phyloP scores from a whole-genome alignment of 2,888 invertebrate genomes.

The Spilosoma lubricipeda region DNA sequence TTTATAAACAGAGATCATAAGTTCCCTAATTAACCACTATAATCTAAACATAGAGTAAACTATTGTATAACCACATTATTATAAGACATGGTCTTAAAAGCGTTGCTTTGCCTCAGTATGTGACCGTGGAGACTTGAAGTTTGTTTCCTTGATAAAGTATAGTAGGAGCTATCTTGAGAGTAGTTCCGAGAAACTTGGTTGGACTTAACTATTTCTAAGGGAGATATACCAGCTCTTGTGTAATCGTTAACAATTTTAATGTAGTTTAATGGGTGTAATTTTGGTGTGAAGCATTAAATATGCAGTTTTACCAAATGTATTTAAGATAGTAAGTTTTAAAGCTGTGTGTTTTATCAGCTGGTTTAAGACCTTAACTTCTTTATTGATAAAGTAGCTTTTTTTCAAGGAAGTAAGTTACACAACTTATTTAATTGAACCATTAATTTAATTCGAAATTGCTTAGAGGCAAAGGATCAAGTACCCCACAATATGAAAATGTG shows the following conservation, averaged over 20 bases:
- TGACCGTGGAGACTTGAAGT: constrained; percentile 33
- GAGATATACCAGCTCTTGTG: neutral
- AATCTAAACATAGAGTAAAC: neutral
- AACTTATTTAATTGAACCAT: no score
- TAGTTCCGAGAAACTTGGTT: constrained; percentile 10
- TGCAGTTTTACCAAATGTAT: neutral
- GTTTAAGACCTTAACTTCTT: neutral
- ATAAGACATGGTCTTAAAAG: constrained; percentile 3
- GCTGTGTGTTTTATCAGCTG: neutral
- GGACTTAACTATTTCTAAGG: neutral
- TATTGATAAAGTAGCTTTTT: no score
- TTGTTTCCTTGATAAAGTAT: constrained; percentile 26
- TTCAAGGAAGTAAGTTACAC: no score
- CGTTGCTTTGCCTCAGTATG: constrained; percentile 19
- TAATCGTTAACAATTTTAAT: neutral
- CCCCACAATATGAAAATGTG: no score
- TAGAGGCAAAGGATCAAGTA: no score
- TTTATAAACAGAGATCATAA: neutral
- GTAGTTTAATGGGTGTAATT: neutral
- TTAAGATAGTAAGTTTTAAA: neutral
- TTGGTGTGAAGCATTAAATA: neutral
- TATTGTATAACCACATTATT: neutral
- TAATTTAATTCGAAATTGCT: no score
- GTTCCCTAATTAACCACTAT: neutral
- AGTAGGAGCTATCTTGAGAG: constrained; percentile 32